Evolutionary conservation across 2,797 vertebrate genomes (phyloP).

Genomic region (Acrossocheilus wenchowensis): DNA sequence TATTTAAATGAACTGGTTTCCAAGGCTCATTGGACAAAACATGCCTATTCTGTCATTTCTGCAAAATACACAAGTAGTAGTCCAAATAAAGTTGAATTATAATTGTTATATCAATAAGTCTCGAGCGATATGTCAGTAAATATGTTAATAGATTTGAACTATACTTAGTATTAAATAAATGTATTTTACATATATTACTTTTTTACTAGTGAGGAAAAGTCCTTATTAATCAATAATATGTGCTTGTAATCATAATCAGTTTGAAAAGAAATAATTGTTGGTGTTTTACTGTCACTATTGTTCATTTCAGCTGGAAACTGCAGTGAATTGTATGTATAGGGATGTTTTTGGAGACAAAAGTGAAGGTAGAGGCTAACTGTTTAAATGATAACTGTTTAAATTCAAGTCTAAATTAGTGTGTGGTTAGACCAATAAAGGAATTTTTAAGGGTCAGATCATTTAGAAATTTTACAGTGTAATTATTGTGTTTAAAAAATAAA

Average conservation of each 20-base stretch:
- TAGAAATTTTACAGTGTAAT: neutral
- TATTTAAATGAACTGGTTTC: neutral
- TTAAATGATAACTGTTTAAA: neutral
- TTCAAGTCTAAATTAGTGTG: no score
- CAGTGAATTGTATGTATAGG: neutral
- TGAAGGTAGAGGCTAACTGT: neutral
- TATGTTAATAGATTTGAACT: neutral
- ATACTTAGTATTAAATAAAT: neutral
- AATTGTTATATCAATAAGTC: neutral
- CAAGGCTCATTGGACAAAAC: neutral
- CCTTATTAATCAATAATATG: neutral
- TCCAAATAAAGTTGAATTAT: neutral
- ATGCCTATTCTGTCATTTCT: neutral
- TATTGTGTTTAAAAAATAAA: neutral
- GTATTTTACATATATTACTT: neutral
- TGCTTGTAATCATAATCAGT: neutral
- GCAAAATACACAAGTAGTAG: neutral
- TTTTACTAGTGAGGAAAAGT: neutral
- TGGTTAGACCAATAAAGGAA: no score
- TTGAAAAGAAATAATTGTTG: neutral
- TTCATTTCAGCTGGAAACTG: neutral
- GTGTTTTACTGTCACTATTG: neutral
- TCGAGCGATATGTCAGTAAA: neutral
- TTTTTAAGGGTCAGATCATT: neutral
- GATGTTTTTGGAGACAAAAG: neutral